Base-by-base conservation (phyloP, 92 coral and sea anemone genomes). In the Bergia puertoricense region DNA sequence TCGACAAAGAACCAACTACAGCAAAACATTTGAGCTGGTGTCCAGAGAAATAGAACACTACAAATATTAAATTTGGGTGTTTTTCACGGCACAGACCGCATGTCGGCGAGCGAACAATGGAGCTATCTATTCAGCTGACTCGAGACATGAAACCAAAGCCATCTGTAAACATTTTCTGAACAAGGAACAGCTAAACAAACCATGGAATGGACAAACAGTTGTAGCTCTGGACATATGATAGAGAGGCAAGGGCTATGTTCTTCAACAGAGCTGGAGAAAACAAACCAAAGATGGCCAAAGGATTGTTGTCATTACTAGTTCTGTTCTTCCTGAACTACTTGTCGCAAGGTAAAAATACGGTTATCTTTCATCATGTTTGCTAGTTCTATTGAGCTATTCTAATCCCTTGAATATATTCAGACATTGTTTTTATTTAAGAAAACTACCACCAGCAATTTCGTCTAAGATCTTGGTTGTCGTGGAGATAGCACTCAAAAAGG, bases 141-240 rank as follows among this genome's bases (percentile, higher is more conserved):
- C 48, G 44, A 56, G 5, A 22, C 69, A n/a, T 38, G 40, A 44
- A 68, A 36, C 37, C 13, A 38, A 56, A 80, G 30, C 46, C 85
- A 80, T 59, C 85, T 80, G 72, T 56, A 50, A 36, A 22, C 73
- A 15, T 37, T 80, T 72, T 20, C 50, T 39, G 71, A 36, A 56
- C 50, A 80, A 56, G 85, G 65, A 56, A 57, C 85, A 80, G 85
- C 85, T 80, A 57, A 80, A 56, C 85, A 54, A 38, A 37, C 73
- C 16, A 54, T 50, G 42, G 48, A 5, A 80, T 54, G 39, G 69
- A 38, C 85, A 56, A 14, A 15, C 46, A 80, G 72, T 6, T 37
- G 50, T 8, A 18, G 45, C 85, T 7, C 9, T 56, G 72, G 46
- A 57, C 45, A 80, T 36, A 68, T 80, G 72, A 57, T 8, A 56